Evolutionary conservation across 2,888 invertebrate genomes (phyloP).

Genomic region (Idaea aversata): DNA sequence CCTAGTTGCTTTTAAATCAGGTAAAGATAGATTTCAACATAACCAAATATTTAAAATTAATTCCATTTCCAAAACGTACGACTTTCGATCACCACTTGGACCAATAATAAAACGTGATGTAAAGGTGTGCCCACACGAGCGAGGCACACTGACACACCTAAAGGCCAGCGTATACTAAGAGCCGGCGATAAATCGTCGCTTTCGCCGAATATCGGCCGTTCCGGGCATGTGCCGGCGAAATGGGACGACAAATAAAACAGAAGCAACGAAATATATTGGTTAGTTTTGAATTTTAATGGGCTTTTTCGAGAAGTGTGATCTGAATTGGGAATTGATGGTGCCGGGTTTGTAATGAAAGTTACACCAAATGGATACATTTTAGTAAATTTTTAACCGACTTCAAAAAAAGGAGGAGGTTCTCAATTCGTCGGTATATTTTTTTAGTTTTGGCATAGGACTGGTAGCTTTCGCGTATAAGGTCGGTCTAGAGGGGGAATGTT

Average conservation of each 20-base stretch:
- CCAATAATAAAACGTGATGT: too few relatives aligned
- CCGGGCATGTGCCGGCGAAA: background rate
- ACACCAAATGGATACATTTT: background rate
- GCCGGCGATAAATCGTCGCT: background rate
- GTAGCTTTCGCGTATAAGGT: too few relatives aligned
- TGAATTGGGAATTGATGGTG: background rate
- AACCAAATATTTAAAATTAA: too few relatives aligned
- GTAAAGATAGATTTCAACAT: too few relatives aligned
- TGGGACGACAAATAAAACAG: background rate
- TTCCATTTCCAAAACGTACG: too few relatives aligned
- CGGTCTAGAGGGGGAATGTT: too few relatives aligned
- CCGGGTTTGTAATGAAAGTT: background rate
- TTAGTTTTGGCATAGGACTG: too few relatives aligned
- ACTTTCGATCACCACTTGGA: too few relatives aligned
- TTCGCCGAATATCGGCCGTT: background rate
- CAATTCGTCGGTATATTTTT: too few relatives aligned
- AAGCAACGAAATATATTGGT: background rate
- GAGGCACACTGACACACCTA: background rate
- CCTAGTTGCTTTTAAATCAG: too few relatives aligned
- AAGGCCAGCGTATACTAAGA: background rate
- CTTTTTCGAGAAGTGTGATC: background rate
- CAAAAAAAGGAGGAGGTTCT: too few relatives aligned
- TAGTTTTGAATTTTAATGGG: slow-evolving; percentile 1
- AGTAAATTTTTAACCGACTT: too few relatives aligned
- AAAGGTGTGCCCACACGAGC: background rate